phyloP scores from a whole-genome alignment of 2,888 invertebrate genomes.

The Rhogogaster chlorosoma region DNA sequence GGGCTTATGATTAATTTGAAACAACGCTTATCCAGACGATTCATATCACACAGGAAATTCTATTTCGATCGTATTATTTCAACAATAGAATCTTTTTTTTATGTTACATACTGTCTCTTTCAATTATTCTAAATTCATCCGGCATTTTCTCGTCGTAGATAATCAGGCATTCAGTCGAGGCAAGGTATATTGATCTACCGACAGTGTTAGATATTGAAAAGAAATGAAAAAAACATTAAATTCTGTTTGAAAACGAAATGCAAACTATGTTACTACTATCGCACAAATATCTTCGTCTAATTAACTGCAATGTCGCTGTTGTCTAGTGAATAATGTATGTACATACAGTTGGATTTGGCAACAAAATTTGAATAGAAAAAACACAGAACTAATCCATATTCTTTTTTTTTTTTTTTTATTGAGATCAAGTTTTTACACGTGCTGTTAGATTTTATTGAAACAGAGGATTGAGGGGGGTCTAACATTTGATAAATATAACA shows the following conservation, averaged over 20 bases:
- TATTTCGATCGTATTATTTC: neutral
- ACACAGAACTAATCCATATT: too few species aligned
- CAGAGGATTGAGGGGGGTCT: neutral
- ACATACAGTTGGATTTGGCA: neutral
- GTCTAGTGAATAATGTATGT: neutral
- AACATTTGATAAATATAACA: neutral
- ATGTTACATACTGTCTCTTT: neutral
- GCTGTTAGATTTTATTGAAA: neutral
- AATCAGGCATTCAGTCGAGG: neutral
- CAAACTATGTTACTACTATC: neutral
- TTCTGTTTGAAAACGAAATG: neutral
- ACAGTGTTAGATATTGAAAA: neutral
- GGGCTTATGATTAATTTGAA: neutral
- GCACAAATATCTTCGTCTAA: neutral
- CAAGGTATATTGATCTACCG: neutral
- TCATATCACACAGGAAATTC: neutral
- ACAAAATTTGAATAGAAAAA: neutral
- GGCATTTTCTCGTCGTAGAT: neutral
- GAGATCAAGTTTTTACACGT: neutral
- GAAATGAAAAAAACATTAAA: neutral
- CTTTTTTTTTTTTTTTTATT: too few species aligned
- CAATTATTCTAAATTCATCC: neutral
- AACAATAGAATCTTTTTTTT: neutral
- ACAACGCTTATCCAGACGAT: neutral
- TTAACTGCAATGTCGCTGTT: neutral